Evolutionary conservation across 2,113 vertebrate species (phyloP).

Genomic region (Hemiprocne comata): DNA sequence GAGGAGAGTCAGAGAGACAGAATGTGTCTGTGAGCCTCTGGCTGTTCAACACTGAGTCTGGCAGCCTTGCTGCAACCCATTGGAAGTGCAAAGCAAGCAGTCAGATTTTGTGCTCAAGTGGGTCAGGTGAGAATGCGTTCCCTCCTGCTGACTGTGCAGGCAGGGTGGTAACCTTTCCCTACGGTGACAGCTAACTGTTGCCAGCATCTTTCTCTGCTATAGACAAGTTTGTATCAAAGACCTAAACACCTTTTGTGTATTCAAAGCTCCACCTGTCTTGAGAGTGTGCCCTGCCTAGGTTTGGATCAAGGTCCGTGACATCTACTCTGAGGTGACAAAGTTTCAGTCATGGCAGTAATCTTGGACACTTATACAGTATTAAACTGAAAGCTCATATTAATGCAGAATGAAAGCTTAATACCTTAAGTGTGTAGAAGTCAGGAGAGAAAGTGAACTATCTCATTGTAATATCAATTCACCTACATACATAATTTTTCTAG

Average conservation of each 20-base stretch:
- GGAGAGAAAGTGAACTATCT: not conserved
- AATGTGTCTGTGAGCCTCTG: not conserved
- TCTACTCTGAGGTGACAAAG: rapidly evolving
- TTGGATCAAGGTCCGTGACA: not conserved
- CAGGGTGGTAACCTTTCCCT: not conserved
- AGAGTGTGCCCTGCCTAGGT: not conserved
- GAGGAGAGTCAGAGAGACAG: not conserved
- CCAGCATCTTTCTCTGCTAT: not conserved
- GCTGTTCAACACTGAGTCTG: not conserved
- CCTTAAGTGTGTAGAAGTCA: not conserved
- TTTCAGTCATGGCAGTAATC: not conserved
- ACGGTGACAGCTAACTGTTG: not conserved
- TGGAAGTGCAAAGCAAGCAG: not conserved
- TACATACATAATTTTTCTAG: not conserved
- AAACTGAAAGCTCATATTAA: not conserved
- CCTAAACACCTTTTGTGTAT: not conserved
- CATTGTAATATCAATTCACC: not conserved
- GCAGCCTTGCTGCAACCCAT: not conserved
- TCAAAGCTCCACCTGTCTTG: not conserved
- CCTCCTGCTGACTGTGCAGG: not conserved
- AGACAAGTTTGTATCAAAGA: not conserved
- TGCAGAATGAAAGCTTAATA: not conserved
- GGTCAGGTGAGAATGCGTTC: not conserved
- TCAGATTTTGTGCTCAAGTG: not conserved
- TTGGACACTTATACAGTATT: not conserved